Evolutionary conservation across 1,140 invertebrate genomes (phyloP).

Genomic region (Rhyzopertha dominica): DNA sequence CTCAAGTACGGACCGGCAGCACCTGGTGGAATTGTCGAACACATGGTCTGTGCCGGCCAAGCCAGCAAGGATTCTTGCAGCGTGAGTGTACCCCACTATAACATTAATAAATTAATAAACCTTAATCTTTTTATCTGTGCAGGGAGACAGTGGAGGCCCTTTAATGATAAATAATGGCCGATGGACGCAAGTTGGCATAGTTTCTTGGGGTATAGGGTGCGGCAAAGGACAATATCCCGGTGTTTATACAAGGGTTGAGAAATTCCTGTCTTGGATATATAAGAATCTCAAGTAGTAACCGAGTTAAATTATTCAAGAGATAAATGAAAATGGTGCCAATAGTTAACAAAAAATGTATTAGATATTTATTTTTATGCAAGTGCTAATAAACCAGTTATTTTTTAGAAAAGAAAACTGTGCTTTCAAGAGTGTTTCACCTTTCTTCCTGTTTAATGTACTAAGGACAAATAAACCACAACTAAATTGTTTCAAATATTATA

Average conservation of each 20-base stretch:
- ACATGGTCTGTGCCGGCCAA: slow-evolving; percentile 81
- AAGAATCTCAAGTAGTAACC: slow-evolving; percentile 60
- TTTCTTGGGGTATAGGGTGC: slow-evolving; percentile 91
- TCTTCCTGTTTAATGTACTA: too few relatives aligned
- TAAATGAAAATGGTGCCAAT: too few relatives aligned
- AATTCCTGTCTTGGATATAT: slow-evolving; percentile 73
- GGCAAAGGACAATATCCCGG: slow-evolving; percentile 87
- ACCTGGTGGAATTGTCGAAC: slow-evolving; percentile 80
- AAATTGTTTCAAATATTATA: too few relatives aligned
- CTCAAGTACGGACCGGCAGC: slow-evolving; percentile 78
- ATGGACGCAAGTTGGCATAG: slow-evolving; percentile 83
- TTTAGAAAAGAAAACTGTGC: too few relatives aligned
- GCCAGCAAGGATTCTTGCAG: slow-evolving; percentile 81
- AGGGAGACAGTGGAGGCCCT: slow-evolving; percentile 91
- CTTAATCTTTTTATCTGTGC: slow-evolving; percentile 30
- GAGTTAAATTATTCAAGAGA: too few relatives aligned
- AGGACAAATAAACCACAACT: too few relatives aligned
- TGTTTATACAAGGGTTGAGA: slow-evolving; percentile 73
- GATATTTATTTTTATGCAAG: too few relatives aligned
- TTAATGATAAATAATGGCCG: slow-evolving; percentile 74
- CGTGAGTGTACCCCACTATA: slow-evolving; percentile 56
- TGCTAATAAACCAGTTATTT: too few relatives aligned
- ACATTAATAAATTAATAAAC: too few relatives aligned
- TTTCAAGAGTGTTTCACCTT: too few relatives aligned
- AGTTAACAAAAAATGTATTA: too few relatives aligned